Conservation (phyloP, 2,113 vertebrate genomes). For the Ammospiza nelsoni region DNA sequence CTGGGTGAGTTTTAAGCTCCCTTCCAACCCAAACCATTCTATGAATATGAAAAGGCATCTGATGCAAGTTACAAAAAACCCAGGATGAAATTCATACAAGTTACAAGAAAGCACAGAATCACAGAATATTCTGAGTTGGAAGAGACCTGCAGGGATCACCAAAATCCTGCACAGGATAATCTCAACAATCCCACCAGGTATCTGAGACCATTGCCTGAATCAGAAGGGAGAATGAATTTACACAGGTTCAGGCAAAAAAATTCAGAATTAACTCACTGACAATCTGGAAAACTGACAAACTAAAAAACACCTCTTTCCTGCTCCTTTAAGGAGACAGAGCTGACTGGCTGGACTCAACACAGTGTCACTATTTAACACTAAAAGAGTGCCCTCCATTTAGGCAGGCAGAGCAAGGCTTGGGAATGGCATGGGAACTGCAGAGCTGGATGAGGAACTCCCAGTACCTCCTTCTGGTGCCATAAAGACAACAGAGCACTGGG, state of each 20-base stretch:
- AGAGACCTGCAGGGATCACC: not conserved
- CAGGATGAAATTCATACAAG: not conserved
- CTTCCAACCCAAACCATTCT: not conserved
- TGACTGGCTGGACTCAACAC: not conserved
- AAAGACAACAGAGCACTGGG: not conserved
- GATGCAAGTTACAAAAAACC: not conserved
- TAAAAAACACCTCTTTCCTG: not conserved
- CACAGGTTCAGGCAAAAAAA: not conserved
- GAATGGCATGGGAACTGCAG: not conserved
- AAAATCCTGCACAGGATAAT: not conserved
- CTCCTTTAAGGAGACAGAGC: not conserved
- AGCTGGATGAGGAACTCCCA: not conserved
- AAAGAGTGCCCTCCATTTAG: not conserved
- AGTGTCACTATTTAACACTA: not conserved
- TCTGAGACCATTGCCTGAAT: not conserved
- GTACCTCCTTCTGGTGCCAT: not conserved
- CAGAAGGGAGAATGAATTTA: not conserved
- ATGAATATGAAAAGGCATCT: not conserved
- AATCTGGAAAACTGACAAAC: not conserved
- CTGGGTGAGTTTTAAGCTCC: not conserved
- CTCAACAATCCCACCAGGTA: not conserved
- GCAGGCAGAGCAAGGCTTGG: not conserved
- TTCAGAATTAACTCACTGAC: not conserved
- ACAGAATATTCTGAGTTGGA: not conserved
- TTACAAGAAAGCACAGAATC: not conserved